phyloP scores from a whole-genome alignment of 1,140 invertebrate genomes.

The Drosophila subobscura region DNA sequence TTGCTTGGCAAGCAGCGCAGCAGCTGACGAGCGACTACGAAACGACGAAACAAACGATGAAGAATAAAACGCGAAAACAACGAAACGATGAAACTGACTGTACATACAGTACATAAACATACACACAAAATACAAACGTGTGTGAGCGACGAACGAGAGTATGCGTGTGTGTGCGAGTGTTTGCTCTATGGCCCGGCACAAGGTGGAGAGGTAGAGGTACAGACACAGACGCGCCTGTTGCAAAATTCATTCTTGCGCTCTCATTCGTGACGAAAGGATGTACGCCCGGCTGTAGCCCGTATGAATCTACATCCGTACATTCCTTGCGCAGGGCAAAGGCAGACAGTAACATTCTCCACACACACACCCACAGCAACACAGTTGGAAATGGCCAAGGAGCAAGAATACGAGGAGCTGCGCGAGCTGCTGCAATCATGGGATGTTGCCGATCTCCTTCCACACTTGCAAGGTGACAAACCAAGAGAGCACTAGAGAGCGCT shows the following conservation, averaged over 20 bases:
- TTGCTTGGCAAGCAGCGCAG: background rate
- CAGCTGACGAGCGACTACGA: conserved; percentile 42
- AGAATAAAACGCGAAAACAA: conserved; percentile 40
- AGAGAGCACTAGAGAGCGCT: no score
- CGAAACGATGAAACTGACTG: conserved; percentile 57
- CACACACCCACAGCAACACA: conserved; percentile 26
- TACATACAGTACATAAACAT: conserved; percentile 27
- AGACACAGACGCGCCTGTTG: conserved; percentile 66
- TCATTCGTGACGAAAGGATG: conserved; percentile 79
- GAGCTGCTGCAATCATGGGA: conserved; percentile 68
- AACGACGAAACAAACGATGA: conserved; percentile 58
- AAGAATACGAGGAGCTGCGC: conserved; percentile 61
- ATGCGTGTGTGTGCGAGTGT: conserved; percentile 34
- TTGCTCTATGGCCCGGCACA: conserved; percentile 25
- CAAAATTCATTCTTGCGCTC: conserved; percentile 71
- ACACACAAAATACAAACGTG: conserved; percentile 13
- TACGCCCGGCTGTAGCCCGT: conserved; percentile 62
- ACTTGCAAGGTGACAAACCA: conserved; percentile 61
- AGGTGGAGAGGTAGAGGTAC: conserved; percentile 37
- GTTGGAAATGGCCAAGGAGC: conserved; percentile 45
- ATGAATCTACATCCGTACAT: conserved; percentile 57
- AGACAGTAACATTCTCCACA: background rate
- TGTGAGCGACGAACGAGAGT: background rate
- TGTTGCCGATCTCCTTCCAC: conserved; percentile 60
- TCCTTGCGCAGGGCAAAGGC: conserved; percentile 15